Base-by-base conservation (phyloP, 1,140 invertebrate genomes). In the Diorhabda sublineata region DNA sequence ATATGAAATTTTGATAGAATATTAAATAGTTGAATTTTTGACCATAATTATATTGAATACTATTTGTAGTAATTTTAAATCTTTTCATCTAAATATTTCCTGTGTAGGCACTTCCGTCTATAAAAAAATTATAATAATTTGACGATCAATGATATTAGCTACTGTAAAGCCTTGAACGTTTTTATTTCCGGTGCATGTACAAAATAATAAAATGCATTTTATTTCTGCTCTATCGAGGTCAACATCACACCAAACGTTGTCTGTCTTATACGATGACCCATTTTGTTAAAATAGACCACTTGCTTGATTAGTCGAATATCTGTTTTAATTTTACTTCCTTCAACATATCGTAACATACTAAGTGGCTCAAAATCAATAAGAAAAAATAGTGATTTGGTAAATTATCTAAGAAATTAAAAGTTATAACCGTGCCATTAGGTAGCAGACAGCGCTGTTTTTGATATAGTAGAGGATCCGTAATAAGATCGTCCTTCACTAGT, bases 231-330 rank as follows among this genome's bases (percentile, higher is more conserved):
- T 2, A 52, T 52, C 47, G 47, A 52, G 47, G 47, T 4, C 47
- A 4, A 8, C 47, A 4, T 52, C 47, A 52, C 47, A 8, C n/a
- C 47, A n/a, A 8, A 52, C 47, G n/a, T 52, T 8, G 47, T 52
- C 47, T 52, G 47, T 52, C 47, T 52, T 52, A 52, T 52, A 8
- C 47, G n/a, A 52, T 52, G 47, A 52, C 47, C 47, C 47, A 52
- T 52, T 52, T 52, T 52, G 47, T 52, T 52, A 52, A 52, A 52
- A 52, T 52, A 52, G 47, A 52, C 47, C 47, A 52, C 47, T 52
- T 52, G 3, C 6, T 52, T 52, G 47, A 52, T 52, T 52, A 52
- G 6, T 52, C n/a, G n/a, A 52, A 52, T n/a, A 3, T 52, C 47
- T n/a, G 58, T 60, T 60, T 26, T 7, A 60, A 60, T 42, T 61